Base-by-base conservation (phyloP, 2,113 vertebrate genomes). In the Melanerpes formicivorus region DNA sequence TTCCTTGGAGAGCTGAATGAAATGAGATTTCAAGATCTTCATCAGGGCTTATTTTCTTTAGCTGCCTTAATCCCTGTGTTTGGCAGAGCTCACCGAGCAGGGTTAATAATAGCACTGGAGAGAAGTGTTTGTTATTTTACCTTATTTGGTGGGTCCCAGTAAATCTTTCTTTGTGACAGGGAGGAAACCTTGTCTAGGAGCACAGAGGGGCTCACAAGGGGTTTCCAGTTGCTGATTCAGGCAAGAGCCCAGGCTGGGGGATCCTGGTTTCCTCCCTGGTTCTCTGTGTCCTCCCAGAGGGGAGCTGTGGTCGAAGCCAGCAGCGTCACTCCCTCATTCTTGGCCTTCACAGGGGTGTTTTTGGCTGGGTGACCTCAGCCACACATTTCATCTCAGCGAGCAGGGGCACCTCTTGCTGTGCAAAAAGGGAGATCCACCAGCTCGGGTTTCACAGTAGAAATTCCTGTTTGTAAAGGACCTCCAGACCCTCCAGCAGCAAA, bases 41-140 rank as follows among this genome's bases (percentile, higher is more conserved):
- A 34, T 27, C 44, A 74, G 14, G 50, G 50, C 12, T 93, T 87
- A 46, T 84, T 91, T 80, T 46, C 72, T 58, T 60, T 9, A 50
- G 54, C 46, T 72, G 32, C 42, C 30, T 74, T 72, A 50, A 58
- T 86, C 48, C 25, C 11, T 10, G 66, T 46, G 5, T 69, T 72
- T 92, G 87, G 89, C 87, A 86, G 42, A 59, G 22, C 18, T 79
- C 66, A 55, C 52, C 44, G 52, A 71, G 30, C 74, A 27, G 1
- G 9, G 56, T 72, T 93, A 88, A 90, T 90, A 90, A 92, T 44
- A 93, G 78, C 70, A 37, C 59, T 27, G 66, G 32, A n/a, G 50
- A 79, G 54, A 73, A 87, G 8, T 19, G 54, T 29, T 78, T 22
- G 21, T 4, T 81, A 15, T 85, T 93, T 87, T 72, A 4, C 74